Conservation (phyloP, 2,888 invertebrate species). For the Rhorus exstirpatorius region DNA sequence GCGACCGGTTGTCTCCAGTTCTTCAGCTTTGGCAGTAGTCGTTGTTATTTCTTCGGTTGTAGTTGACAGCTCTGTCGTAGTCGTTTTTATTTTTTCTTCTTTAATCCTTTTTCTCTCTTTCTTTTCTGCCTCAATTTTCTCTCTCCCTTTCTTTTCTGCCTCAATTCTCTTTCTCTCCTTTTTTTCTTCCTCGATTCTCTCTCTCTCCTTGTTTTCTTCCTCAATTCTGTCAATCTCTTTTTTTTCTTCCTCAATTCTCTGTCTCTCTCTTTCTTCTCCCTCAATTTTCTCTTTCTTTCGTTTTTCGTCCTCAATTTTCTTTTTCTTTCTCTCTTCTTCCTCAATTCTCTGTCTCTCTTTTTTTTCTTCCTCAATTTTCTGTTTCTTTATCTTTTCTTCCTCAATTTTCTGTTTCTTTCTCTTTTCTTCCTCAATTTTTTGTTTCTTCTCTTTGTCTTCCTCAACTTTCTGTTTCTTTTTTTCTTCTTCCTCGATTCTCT, state of each 20-base stretch:
- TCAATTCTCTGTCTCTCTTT: conserved; percentile 22
- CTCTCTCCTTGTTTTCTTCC: conserved; percentile 16
- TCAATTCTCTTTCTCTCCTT: conserved; percentile 16
- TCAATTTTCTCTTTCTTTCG: conserved; percentile 22
- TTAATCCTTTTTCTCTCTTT: neutral
- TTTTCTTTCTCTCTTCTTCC: conserved; percentile 33
- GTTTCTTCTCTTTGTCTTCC: conserved; percentile 33
- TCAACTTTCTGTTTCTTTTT: conserved; percentile 1
- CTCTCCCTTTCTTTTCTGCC: conserved; percentile 2
- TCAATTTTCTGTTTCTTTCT: conserved; percentile 12
- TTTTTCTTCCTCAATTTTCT: conserved; percentile 30
- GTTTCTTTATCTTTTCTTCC: neutral
- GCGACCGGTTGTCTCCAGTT: conserved; percentile 47
- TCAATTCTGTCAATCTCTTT: conserved; percentile 3
- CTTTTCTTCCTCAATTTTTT: conserved; percentile 8
- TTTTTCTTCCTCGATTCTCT: neutral
- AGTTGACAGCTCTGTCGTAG: neutral
- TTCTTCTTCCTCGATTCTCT: conserved; percentile 16
- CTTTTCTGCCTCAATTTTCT: conserved; percentile 12
- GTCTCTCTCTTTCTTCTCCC: conserved; percentile 4
- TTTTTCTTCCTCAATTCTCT: conserved; percentile 14
- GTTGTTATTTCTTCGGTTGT: conserved; percentile 7
- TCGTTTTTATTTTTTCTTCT: neutral
- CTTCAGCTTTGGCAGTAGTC: conserved; percentile 35
- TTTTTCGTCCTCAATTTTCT: conserved; percentile 29